Base-by-base conservation (phyloP, 2,113 vertebrate species). In the Atherinomorus stipes region DNA sequence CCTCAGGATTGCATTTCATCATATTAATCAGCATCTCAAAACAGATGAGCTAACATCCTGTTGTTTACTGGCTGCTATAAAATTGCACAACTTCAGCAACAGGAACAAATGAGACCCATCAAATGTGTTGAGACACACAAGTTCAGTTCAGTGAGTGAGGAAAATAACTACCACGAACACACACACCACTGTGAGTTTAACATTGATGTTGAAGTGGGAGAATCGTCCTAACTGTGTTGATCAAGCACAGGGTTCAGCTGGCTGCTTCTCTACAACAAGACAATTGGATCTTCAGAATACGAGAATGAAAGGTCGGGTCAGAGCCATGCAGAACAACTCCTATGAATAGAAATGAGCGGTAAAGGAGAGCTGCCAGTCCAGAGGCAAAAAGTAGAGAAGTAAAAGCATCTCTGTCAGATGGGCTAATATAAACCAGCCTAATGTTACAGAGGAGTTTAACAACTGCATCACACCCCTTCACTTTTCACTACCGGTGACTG, bases 271-370 rank as follows among this genome's bases (percentile, higher is more conserved):
- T 45, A 70, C 60, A 73, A 45, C 64, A 66, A 2, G 31, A 76
- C 76, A 53, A 82, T 73, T 44, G 57, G 38, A 74, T 67, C n/a
- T 60, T 64, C 64, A 47, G 57, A 84, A 63, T 68, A 66, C 37
- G 47, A 77, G 77, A 68, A 82, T 70, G 40, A 63, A 28, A 84
- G 80, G 70, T 84, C 80, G 60, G 84, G 63, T n/a, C n/a, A n/a
- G n/a, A n/a, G 64, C 45, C 15, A 3, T 11, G 18, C 49, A 45
- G 45, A 62, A 59, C 28, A 68, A 74, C 78, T 52, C 67, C 76
- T 51, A 87, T 83, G 85, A 83, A 85, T 85, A 86, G 74, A 75
- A 86, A 89, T 75, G 28, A 84, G 68, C 58, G 64, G 45, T 67
- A 63, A 83, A 68, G 51, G 63, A 81, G 37, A 64, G 62, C 62